A percentile compares a stretch with the other conserved stretches of the same genome.
These are phyloP conservation scores for Bos indicus DNA, from an alignment of 2,113 vertebrate genomes.

Conservation along the genomic window DNA sequence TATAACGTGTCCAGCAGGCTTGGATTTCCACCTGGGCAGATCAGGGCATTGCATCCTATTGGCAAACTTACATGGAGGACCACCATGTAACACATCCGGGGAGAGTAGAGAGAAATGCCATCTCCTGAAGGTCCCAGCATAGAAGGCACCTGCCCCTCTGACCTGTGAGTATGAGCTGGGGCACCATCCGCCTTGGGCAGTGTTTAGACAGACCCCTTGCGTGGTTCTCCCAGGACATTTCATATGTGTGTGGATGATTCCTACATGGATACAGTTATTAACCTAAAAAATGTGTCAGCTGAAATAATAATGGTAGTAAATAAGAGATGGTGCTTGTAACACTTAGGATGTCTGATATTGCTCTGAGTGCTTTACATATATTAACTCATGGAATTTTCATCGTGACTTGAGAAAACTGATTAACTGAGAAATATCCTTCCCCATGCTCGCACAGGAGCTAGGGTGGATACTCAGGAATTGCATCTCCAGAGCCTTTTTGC, in stretches of 20 bases:
- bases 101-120: background rate
- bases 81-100: rapidly evolving
- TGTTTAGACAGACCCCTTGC: rapidly evolving
- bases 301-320: background rate
- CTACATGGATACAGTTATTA: background rate
- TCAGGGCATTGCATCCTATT: background rate
- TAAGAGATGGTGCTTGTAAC: background rate
- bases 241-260: background rate
- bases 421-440: background rate
- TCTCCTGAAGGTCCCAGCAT: background rate
- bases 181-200: rapidly evolving
- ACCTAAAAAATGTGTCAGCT: background rate
- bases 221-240: background rate
- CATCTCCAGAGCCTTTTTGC: background rate
- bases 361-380: background rate
- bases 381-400: background rate
- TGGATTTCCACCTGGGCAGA: background rate
- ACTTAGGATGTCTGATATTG: background rate
- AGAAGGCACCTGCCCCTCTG: background rate
- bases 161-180: background rate
- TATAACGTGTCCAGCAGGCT: background rate
- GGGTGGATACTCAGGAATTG: background rate
- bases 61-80: background rate
- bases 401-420: background rate
- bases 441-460: background rate